Base-by-base conservation (phyloP, 2,888 invertebrate genomes). In the Pasiphila rectangulata region DNA sequence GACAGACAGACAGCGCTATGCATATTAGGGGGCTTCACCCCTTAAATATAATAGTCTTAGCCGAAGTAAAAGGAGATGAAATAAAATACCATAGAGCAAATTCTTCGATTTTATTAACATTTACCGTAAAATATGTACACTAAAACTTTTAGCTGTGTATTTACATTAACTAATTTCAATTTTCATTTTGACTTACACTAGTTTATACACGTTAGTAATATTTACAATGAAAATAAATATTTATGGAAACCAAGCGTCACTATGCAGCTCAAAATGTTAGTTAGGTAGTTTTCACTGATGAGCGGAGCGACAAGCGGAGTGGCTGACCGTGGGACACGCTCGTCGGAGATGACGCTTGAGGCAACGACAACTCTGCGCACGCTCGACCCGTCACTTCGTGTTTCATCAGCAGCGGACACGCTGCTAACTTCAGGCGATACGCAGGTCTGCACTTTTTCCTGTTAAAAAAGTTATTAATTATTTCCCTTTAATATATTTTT, bases 271-370 rank as follows among this genome's bases (percentile, higher is more conserved):
- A 66, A 35, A 39, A 65, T 35, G 17, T 50, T 59, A 56, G 61
- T 61, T 49, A 71, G 55, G 60, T 64, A 57, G 60, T 44, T 46
- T 1, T 42, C 13, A 0, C 55, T 69, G 44, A 64, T 60, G 52
- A 69, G 64, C 54, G 67, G 55, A 58, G 71, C 58, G 64, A 54
- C 6, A 6, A 58, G 64, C 48, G 74, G 44, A 46, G 79, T 77
- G 66, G 77, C 44, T 1, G 85, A 67, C 61, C 90, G 77, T 1
- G 81, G 62, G 1, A 69, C 72, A 20, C 87, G 70, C 54, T 92
- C 92, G 54, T 93, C 92, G 0, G 92, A 90, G 90, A 92, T 91
- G 6, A 92, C 93, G 68, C 92, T 92, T 42, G 92, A 92, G 3
- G 92, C 92, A 27, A 92, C 90, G 0, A 92, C 92, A 1, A 92